These are phyloP conservation scores for Rhinoraja longicauda DNA, from an alignment of 2,797 vertebrate species.

Conservation along the genomic window DNA sequence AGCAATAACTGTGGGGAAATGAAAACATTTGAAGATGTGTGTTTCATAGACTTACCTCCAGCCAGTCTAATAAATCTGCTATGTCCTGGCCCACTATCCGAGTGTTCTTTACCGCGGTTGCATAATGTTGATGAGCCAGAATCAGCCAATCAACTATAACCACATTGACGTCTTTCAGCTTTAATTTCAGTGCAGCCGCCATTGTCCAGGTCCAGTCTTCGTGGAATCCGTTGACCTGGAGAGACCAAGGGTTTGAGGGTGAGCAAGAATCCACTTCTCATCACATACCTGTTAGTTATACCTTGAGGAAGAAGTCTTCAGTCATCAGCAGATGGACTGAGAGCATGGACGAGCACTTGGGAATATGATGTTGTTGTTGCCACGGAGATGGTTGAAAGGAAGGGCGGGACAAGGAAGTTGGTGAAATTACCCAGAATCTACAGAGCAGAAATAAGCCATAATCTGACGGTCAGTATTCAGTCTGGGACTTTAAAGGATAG, in stretches of 20 bases:
- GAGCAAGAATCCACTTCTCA: background rate
- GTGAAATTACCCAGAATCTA: too few species aligned
- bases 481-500: too few species aligned
- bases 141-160: conserved; percentile 76
- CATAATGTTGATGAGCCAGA: conserved; percentile 74
- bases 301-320: background rate
- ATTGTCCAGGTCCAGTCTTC: conserved; percentile 77
- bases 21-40: too few species aligned
- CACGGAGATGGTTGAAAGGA: too few species aligned
- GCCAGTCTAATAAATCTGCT: conserved; percentile 68
- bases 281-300: background rate
- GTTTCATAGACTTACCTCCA: conserved; percentile 65
- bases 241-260: background rate
- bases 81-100: conserved; percentile 76
- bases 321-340: too few species aligned
- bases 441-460: too few species aligned
- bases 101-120: conserved; percentile 70
- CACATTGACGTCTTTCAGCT: conserved; percentile 64
- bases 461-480: too few species aligned
- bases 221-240: conserved; percentile 73
- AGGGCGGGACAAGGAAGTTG: too few species aligned
- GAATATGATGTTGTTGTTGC: too few species aligned
- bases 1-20: background rate
- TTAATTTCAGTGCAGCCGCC: conserved; percentile 65
- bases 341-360: too few species aligned